Evolutionary conservation across 2,888 invertebrate genomes (phyloP).

Genomic region (Philereme vetulata): DNA sequence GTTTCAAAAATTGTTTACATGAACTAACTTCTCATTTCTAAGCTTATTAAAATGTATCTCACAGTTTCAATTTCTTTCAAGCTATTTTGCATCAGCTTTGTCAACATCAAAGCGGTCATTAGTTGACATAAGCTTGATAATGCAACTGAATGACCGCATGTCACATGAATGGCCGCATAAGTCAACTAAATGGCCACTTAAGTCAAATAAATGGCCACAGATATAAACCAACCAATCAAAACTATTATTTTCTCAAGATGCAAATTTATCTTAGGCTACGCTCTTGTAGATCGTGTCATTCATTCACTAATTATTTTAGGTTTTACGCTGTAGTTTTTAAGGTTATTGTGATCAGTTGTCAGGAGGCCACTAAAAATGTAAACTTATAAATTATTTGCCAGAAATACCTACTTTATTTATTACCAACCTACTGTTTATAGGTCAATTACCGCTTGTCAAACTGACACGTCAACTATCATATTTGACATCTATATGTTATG

Average conservation of each 20-base stretch:
- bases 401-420: no score
- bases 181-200: not conserved
- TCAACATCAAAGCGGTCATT: not conserved
- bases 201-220: no score
- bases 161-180: not conserved
- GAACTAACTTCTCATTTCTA: no score
- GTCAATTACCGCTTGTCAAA: no score
- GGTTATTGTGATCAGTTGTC: constrained; percentile 14
- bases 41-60: not conserved
- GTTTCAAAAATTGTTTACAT: no score
- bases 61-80: not conserved
- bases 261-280: constrained; percentile 7
- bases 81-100: no score
- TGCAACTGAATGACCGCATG: not conserved
- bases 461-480: no score
- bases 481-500: no score
- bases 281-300: constrained; percentile 25
- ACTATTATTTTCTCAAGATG: no score
- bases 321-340: constrained; percentile 15
- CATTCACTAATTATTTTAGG: constrained; percentile 22
- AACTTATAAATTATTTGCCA: no score
- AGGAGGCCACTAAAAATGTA: not conserved
- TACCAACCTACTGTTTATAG: no score
- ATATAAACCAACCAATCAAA: no score
- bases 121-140: not conserved